These are phyloP conservation scores for Piscicola geometra DNA, from an alignment of 2,888 invertebrate species.

Conservation along the genomic window DNA sequence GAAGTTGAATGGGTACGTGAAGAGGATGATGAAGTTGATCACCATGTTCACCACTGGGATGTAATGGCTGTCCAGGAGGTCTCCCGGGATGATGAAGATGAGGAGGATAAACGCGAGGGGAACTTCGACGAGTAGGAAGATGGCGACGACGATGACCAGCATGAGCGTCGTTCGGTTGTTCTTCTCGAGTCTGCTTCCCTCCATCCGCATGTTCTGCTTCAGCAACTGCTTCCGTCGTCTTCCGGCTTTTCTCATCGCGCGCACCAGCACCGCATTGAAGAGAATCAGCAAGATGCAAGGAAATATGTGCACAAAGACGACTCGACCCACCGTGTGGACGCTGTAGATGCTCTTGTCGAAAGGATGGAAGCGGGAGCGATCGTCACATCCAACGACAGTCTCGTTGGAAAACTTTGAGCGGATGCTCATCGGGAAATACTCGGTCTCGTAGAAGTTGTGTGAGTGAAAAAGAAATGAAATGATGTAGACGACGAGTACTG, in stretches of 20 bases:
- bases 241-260: slow-evolving; percentile 75
- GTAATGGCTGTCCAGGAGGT: slow-evolving; percentile 7
- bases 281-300: slow-evolving; percentile 84
- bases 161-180: slow-evolving; percentile 50
- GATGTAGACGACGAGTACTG: slow-evolving; percentile 71
- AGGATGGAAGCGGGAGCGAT: slow-evolving; percentile 27
- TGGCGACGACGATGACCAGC: slow-evolving; percentile 50
- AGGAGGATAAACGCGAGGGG: slow-evolving; percentile 58
- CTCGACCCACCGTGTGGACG: slow-evolving; percentile 70
- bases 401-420: not conserved
- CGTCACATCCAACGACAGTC: slow-evolving; percentile 41
- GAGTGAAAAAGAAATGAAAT: slow-evolving; percentile 27
- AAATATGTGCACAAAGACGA: slow-evolving; percentile 82
- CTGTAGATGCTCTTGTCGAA: slow-evolving; percentile 65
- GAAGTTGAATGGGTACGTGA: slow-evolving; percentile 84
- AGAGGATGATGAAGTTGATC: slow-evolving; percentile 79
- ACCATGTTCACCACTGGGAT: slow-evolving; percentile 55
- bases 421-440: slow-evolving; percentile 23
- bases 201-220: slow-evolving; percentile 61
- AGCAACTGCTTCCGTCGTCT: slow-evolving; percentile 25
- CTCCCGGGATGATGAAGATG: slow-evolving; percentile 67
- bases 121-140: slow-evolving; percentile 59
- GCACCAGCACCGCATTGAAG: slow-evolving; percentile 78
- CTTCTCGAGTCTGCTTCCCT: slow-evolving; percentile 47
- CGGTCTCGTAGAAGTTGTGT: slow-evolving; percentile 15